A percentile compares a stretch with the other conserved stretches of the same genome.
Evolutionary conservation across 1,140 invertebrate genomes (phyloP).

Genomic region (Dendrolimus punctatus): DNA sequence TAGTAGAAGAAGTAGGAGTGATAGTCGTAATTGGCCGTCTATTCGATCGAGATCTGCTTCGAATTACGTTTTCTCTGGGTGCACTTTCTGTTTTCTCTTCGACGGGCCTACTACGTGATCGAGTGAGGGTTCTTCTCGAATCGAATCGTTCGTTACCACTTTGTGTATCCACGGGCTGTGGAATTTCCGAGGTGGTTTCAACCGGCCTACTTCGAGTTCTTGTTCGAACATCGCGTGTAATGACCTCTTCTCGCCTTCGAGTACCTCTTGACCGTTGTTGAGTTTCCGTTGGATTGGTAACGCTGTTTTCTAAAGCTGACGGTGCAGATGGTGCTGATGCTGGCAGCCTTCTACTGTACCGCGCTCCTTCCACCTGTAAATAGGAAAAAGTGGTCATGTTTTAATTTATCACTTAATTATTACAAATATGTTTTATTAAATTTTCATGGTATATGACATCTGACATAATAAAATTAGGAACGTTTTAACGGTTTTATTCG

Average conservation of each 20-base stretch:
- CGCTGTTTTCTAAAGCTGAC: constrained; percentile 23
- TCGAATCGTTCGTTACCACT: constrained; percentile 46
- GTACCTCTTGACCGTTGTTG: constrained; percentile 34
- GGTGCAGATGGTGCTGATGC: constrained; percentile 26
- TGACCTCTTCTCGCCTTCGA: constrained; percentile 39
- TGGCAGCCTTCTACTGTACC: constrained; percentile 37
- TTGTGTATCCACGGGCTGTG: constrained; percentile 7
- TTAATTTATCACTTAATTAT: not conserved
- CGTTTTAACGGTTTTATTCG: too few species aligned
- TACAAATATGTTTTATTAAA: not conserved
- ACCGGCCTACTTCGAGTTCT: constrained; percentile 35
- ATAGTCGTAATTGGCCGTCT: constrained; percentile 20
- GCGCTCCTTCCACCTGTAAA: constrained; percentile 48
- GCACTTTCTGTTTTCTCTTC: constrained; percentile 31
- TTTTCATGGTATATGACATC: too few species aligned
- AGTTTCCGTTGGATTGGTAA: constrained; percentile 28
- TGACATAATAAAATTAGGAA: too few species aligned
- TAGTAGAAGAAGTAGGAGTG: constrained; percentile 16
- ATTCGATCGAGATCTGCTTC: constrained; percentile 30
- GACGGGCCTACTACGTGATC: constrained; percentile 33
- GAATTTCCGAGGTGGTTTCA: constrained; percentile 23
- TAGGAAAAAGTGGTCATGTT: not conserved
- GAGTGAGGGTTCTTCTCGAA: constrained; percentile 44
- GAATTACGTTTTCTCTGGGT: constrained; percentile 26
- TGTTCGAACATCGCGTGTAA: constrained; percentile 21